phyloP scores from a whole-genome alignment of 2,113 vertebrate genomes.

The Microcebus jonahi region DNA sequence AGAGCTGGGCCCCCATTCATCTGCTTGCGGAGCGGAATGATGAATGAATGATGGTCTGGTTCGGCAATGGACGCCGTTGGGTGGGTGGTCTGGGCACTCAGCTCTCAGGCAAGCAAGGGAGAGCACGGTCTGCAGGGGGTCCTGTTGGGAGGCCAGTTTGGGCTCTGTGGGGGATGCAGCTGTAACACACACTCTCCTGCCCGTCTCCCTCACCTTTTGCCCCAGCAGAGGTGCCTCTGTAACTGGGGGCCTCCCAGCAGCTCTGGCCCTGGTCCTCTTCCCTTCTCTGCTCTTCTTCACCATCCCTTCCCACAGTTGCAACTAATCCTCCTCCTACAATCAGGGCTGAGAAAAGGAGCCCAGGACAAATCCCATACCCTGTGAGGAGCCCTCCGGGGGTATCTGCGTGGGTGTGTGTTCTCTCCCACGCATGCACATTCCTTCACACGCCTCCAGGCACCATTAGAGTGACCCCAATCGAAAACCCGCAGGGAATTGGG shows the following conservation, averaged over 20 bases:
- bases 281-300: neutral
- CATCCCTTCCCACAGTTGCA: neutral
- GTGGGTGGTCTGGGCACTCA: neutral
- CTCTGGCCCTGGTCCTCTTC: neutral
- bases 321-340: neutral
- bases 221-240: neutral
- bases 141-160: neutral
- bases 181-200: neutral
- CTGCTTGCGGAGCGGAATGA: neutral
- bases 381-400: neutral
- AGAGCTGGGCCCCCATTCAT: neutral
- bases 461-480: neutral
- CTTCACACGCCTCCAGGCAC: neutral
- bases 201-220: neutral
- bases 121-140: neutral
- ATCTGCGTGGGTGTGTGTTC: neutral
- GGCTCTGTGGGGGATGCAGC: neutral
- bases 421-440: neutral
- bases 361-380: neutral
- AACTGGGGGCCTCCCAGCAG: neutral
- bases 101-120: neutral
- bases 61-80: neutral
- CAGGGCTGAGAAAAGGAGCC: slow-evolving; percentile 8
- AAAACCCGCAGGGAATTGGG: slow-evolving; percentile 19
- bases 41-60: neutral